These are phyloP conservation scores for Lichenostomus cassidix DNA, from an alignment of 2,113 vertebrate species.

Conservation along the genomic window DNA sequence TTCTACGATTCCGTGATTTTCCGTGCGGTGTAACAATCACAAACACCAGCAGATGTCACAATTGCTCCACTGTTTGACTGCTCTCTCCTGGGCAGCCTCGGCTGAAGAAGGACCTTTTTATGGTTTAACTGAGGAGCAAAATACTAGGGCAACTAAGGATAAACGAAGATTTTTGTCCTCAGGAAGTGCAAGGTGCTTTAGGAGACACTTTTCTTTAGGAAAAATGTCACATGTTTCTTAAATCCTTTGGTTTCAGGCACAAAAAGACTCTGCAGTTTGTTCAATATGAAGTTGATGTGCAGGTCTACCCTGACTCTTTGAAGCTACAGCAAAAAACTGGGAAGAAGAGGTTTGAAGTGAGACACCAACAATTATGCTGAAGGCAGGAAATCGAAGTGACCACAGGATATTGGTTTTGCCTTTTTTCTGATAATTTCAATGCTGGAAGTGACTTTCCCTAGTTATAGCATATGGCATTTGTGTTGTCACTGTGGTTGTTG, in stretches of 20 bases:
- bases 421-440: neutral
- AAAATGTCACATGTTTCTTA: neutral
- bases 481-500: neutral
- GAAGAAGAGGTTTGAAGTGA: neutral
- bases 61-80: neutral
- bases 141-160: neutral
- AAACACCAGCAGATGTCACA: constrained; percentile 38
- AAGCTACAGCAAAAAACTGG: neutral
- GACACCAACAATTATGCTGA: neutral
- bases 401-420: neutral
- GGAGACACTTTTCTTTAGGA: neutral
- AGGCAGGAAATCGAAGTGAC: neutral
- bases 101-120: neutral
- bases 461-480: neutral
- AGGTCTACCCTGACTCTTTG: neutral
- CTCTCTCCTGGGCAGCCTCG: too few species aligned
- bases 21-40: neutral
- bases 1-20: neutral
- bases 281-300: neutral
- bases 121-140: neutral
- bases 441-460: neutral
- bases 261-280: neutral
- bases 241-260: neutral
- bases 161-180: neutral
- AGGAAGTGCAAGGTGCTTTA: neutral